Evolutionary conservation across 1,140 invertebrate genomes (phyloP).

Genomic region (Heliothis subflexa): DNA sequence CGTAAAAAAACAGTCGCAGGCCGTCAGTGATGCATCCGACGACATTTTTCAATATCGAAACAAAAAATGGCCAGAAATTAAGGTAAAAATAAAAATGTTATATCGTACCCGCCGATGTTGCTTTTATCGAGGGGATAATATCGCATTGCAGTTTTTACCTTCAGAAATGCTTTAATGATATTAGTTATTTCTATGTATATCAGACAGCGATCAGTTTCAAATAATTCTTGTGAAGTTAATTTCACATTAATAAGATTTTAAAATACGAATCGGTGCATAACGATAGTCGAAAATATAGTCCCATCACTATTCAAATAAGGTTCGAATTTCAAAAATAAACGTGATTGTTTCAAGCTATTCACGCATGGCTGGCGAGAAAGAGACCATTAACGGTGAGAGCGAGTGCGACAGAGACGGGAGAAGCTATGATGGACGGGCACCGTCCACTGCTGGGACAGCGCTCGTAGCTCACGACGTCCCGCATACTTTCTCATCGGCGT

Average conservation of each 20-base stretch:
- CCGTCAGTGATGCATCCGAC: conserved; percentile 74
- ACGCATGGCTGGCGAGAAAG: conserved; percentile 65
- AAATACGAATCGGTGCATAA: conserved; percentile 48
- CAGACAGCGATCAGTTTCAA: neutral
- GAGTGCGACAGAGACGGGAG: conserved; percentile 61
- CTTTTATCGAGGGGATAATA: conserved; percentile 66
- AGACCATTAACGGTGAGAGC: conserved; percentile 52
- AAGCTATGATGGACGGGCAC: conserved; percentile 74
- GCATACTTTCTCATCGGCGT: conserved; percentile 80
- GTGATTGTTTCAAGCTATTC: conserved; percentile 77
- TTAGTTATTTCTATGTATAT: neutral
- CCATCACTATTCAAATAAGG: conserved; percentile 67
- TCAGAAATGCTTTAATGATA: conserved; percentile 6
- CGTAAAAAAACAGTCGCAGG: conserved; percentile 64
- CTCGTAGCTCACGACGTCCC: conserved; percentile 74
- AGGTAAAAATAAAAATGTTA: conserved; percentile 62
- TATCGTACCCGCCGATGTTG: conserved; percentile 59
- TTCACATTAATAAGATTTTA: conserved; percentile 3
- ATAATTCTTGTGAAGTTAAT: conserved; percentile 10
- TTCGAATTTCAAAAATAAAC: conserved; percentile 73
- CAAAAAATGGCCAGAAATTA: conserved; percentile 71
- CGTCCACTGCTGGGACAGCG: conserved; percentile 67
- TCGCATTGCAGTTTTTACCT: conserved; percentile 17
- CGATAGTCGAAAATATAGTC: conserved; percentile 56
- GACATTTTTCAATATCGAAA: conserved; percentile 80